Percentiles rank a stretch among this genome's conserved stretches.
phyloP scores from a whole-genome alignment of 1,140 invertebrate genomes.

The Eumeta japonica region DNA sequence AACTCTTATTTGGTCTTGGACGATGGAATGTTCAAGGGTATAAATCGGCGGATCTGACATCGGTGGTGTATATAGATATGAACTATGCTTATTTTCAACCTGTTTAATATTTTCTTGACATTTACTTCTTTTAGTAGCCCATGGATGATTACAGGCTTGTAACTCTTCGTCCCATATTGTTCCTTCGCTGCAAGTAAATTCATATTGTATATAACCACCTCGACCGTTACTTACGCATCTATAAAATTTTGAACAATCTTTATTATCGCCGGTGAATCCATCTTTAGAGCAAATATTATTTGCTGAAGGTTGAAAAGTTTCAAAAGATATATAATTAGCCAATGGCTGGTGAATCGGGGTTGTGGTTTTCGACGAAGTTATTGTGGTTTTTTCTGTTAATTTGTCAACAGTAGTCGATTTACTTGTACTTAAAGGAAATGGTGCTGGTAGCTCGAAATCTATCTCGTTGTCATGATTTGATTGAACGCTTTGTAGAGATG shows the following conservation, averaged over 20 bases:
- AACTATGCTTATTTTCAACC: constrained; percentile 8
- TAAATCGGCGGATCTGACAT: no score
- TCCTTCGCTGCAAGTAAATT: constrained; percentile 68
- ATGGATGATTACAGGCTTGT: constrained; percentile 67
- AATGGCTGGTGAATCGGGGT: no score
- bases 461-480: constrained; percentile 31
- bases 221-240: constrained; percentile 68
- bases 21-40: no score
- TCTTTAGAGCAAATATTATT: constrained; percentile 43
- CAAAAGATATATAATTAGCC: no score
- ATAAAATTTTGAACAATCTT: constrained; percentile 76
- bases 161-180: constrained; percentile 72
- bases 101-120: constrained; percentile 20
- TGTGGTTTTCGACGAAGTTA: no score
- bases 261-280: constrained; percentile 68
- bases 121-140: constrained; percentile 51
- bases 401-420: no score
- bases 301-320: no score
- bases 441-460: constrained; percentile 22
- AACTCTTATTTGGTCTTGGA: no score
- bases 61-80: no score
- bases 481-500: constrained; percentile 10
- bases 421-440: constrained; percentile 29
- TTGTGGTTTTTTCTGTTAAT: constrained; percentile 5
- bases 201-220: constrained; percentile 61